phyloP scores from a whole-genome alignment of 2,797 vertebrate genomes.

The Tolypeutes matacus region DNA sequence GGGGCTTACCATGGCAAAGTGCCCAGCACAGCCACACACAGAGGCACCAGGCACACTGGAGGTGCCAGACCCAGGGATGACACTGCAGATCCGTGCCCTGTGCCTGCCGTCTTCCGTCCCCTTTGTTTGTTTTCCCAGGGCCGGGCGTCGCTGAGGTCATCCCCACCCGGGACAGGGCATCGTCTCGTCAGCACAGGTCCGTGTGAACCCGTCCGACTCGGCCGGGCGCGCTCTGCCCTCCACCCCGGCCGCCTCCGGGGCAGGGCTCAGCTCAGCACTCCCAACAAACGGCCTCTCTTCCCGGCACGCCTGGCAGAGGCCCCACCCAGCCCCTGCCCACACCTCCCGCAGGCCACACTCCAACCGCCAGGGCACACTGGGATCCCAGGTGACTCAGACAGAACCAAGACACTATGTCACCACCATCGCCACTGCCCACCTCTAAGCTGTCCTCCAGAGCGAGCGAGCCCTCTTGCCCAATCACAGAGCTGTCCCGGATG shows the following conservation, averaged over 20 bases:
- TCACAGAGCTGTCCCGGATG: not conserved
- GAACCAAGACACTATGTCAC: not conserved
- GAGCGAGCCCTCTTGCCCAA: fast-evolving
- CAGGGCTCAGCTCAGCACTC: not conserved
- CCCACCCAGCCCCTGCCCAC: not conserved
- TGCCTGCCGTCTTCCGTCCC: not conserved
- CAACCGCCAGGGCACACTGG: fast-evolving
- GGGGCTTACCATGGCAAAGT: not conserved
- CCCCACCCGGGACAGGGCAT: not conserved
- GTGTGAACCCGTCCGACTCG: no score
- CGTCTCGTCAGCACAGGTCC: not conserved
- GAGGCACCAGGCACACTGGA: not conserved
- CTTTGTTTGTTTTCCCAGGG: not conserved
- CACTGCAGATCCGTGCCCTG: not conserved
- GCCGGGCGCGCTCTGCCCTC: not conserved
- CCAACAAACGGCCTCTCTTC: not conserved
- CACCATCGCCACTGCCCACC: fast-evolving
- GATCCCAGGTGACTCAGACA: not conserved
- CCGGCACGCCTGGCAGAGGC: fast-evolving
- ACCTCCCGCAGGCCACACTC: not conserved
- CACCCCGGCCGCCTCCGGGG: fast-evolving
- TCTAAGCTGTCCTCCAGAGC: not conserved
- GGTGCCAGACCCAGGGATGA: not conserved
- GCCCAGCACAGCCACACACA: not conserved
- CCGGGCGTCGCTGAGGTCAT: fast-evolving